Evolutionary conservation across 2,888 invertebrate genomes (phyloP), one percentile per base, ranked within the genome.

Genomic region (Eutolmus rufibarbis): DNA sequence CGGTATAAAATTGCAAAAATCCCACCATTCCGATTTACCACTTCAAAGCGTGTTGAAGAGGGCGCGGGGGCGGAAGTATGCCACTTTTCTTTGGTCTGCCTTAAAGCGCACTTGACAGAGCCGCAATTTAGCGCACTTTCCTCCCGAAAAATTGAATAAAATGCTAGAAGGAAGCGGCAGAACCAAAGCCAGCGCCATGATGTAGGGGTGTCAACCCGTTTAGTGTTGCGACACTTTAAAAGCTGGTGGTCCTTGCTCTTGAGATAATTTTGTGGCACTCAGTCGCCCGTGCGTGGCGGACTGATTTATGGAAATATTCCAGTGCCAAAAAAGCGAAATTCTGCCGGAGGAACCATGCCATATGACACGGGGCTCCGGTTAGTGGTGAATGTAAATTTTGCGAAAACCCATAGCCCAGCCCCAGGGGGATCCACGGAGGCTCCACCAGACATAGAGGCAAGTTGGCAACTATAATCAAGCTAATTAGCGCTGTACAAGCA

Each of bases 391-490:
- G 79, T 79, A 79, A 79, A 51, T 79, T 79, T 40, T 14, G 16
- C 78, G 16, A 28, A 28, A 46, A 78, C 46, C 23, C 40, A 23
- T 8, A 34, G 12, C 12, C 43, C 0, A 40, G 14, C 16, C 16
- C 43, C 43, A 4, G 56, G 4, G 19, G n/a, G 4, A 56, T 2
- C 56, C 8, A 56, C 57, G 23, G 23, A 28, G 16, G 40, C 19
- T n/a, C 31, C 28, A 23, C 31, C 12, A 79, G 51, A 79, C 66
- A 23, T 14, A 51, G 51, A 28, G 23, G 2, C 43, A 51, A 51
- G 79, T 79, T 79, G 79, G 14, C 79, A 79, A 51, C 79, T 51
- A 51, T 79, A 79, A 79, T 79, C 79, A 79, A 51, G 79, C 79
- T 79, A 79, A 79, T 79, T 79, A 79, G 79, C 28, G 79, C n/a